A percentile compares a stretch with the other conserved stretches of the same genome.
These are phyloP conservation scores for Calliopsis andreniformis DNA, from an alignment of 1,140 invertebrate species.

Conservation along the genomic window DNA sequence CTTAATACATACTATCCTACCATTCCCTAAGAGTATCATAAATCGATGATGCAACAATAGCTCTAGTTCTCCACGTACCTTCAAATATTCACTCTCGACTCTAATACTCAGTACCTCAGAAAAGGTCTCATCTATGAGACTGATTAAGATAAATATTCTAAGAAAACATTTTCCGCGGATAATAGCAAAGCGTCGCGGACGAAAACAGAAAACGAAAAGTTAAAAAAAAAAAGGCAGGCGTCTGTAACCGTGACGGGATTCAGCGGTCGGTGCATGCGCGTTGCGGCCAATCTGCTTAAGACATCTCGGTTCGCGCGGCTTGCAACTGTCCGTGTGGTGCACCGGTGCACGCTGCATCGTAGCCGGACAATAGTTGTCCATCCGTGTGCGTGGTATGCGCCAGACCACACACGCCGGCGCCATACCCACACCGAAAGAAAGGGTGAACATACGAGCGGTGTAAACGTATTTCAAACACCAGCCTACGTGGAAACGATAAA, in stretches of 20 bases:
- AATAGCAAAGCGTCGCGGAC: too few relatives aligned
- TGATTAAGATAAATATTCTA: too few relatives aligned
- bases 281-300: conserved; percentile 73
- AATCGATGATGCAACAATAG: too few relatives aligned
- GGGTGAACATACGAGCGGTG: conserved; percentile 75
- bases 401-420: conserved; percentile 77
- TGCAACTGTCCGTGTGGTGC: conserved; percentile 51
- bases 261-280: conserved; percentile 36
- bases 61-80: too few relatives aligned
- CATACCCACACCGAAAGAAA: conserved; percentile 67
- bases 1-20: too few relatives aligned
- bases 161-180: too few relatives aligned
- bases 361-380: conserved; percentile 66
- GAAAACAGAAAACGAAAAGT: neutral
- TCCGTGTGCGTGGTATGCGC: conserved; percentile 65
- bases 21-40: too few relatives aligned
- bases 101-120: too few relatives aligned
- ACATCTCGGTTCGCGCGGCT: conserved; percentile 64
- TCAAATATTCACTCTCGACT: too few relatives aligned
- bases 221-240: neutral
- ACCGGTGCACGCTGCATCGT: neutral
- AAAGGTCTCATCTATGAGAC: too few relatives aligned
- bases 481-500: conserved; percentile 79
- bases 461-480: conserved; percentile 76
- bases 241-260: too few relatives aligned